Evolutionary conservation across 2,888 invertebrate species (phyloP).

Genomic region (Metacarcinus magister): DNA sequence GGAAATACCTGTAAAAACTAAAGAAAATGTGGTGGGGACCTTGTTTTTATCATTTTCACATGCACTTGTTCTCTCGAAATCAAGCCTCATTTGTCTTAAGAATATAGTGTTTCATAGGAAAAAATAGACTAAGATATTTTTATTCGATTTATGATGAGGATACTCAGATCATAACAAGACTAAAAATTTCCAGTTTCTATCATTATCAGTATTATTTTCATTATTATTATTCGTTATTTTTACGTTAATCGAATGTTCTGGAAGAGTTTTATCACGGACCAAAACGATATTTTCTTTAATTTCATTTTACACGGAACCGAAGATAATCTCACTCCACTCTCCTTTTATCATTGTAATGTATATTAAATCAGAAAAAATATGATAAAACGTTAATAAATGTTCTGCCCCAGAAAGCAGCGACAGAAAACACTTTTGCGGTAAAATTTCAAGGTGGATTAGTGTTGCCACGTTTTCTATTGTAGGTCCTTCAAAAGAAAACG

Average conservation of each 20-base stretch:
- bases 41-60: neutral
- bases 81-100: no score
- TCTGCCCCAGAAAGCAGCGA: neutral
- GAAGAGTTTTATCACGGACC: neutral
- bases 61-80: no score
- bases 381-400: neutral
- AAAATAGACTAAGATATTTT: no score
- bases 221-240: constrained; percentile 13
- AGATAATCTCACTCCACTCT: neutral
- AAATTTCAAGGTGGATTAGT: constrained; percentile 46
- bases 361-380: neutral
- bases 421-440: neutral
- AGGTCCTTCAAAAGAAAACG: neutral
- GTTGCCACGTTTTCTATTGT: neutral
- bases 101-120: no score
- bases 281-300: neutral
- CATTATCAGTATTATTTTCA: neutral
- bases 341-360: neutral
- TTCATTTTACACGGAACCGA: neutral
- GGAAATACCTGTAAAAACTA: neutral
- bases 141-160: no score
- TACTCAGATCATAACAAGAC: no score
- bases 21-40: neutral
- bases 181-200: neutral
- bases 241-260: constrained; percentile 21